Evolutionary conservation across 2,113 vertebrate species (phyloP).

Genomic region (Sceloporus undulatus): DNA sequence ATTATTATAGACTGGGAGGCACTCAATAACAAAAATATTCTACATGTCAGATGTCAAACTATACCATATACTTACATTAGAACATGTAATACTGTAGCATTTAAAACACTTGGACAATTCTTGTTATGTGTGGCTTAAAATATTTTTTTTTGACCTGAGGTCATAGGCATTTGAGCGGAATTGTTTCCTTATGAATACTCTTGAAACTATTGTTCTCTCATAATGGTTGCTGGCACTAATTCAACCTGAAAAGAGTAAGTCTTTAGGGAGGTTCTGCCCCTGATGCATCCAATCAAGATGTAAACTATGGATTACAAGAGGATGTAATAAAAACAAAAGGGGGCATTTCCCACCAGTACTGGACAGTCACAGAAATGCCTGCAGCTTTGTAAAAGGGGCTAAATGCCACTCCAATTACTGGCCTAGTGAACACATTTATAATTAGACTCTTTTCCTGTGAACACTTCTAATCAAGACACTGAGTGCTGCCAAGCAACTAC

Average conservation of each 20-base stretch:
- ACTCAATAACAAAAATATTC: too few relatives aligned
- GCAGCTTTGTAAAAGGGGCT: not conserved
- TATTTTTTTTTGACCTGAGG: conserved; percentile 59
- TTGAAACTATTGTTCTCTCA: conserved; percentile 70
- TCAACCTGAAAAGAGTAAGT: conserved; percentile 41
- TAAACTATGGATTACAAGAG: conserved; percentile 35
- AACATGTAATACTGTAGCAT: conserved; percentile 31
- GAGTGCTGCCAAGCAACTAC: not conserved
- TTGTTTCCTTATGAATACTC: conserved; percentile 70
- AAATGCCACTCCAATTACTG: not conserved
- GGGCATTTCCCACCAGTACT: conserved; percentile 28
- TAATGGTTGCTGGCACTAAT: conserved; percentile 65
- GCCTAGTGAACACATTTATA: not conserved
- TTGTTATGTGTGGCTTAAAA: not conserved
- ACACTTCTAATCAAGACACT: not conserved
- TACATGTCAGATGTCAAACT: not conserved
- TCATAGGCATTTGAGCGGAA: conserved; percentile 68
- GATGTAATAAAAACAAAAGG: conserved; percentile 30
- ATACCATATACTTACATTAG: not conserved
- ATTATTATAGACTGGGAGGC: not conserved
- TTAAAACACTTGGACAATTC: conserved; percentile 12
- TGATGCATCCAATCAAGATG: not conserved
- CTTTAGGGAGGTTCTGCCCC: conserved; percentile 30
- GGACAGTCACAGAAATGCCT: not conserved
- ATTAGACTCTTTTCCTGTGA: not conserved